phyloP scores from a whole-genome alignment of 2,797 vertebrate species.

The Pristis pectinata region DNA sequence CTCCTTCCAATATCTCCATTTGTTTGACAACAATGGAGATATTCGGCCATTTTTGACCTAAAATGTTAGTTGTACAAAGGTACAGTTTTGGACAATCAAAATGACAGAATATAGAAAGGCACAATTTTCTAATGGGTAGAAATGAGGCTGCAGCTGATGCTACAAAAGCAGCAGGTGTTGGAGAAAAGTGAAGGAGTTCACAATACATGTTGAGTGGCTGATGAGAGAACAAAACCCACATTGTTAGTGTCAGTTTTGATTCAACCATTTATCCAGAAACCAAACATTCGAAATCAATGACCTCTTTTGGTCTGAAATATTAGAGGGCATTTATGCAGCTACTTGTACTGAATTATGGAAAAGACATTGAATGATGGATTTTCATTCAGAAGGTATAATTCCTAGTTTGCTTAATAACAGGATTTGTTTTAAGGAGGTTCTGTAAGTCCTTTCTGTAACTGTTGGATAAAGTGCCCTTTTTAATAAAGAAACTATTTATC shows the following conservation, averaged over 20 bases:
- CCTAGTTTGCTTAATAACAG: not conserved
- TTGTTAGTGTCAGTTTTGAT: not conserved
- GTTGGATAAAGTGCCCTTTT: not conserved
- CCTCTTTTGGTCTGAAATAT: not conserved
- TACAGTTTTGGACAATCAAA: constrained; percentile 4
- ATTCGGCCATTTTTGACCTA: too few relatives aligned
- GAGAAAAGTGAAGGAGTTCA: not conserved
- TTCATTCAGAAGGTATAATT: not conserved
- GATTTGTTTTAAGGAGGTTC: not conserved
- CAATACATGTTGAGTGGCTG: not conserved
- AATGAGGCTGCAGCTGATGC: not conserved
- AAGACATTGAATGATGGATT: not conserved
- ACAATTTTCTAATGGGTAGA: not conserved
- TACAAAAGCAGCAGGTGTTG: not conserved
- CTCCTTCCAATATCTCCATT: not conserved
- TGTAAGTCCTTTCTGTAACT: not conserved
- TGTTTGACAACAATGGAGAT: too few relatives aligned
- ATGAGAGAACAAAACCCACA: not conserved
- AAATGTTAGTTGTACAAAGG: not conserved
- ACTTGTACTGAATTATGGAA: not conserved
- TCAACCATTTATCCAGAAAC: not conserved
- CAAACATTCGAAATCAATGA: not conserved
- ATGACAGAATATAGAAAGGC: not conserved
- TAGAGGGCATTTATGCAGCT: not conserved
- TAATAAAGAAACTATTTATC: not conserved